Evolutionary conservation across 1,140 invertebrate genomes (phyloP).

Genomic region (Cydia strobilella): DNA sequence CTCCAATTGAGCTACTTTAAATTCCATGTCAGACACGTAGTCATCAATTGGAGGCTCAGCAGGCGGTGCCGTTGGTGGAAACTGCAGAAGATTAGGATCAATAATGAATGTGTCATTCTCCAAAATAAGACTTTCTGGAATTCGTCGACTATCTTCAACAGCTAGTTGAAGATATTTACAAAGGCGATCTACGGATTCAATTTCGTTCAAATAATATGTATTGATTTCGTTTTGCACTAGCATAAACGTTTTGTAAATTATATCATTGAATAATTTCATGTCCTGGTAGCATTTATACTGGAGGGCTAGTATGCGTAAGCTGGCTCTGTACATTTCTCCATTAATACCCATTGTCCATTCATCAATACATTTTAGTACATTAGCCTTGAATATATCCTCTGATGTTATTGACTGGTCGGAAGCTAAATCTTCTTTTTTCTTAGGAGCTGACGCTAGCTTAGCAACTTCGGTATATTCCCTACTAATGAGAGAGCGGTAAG

Average conservation of each 20-base stretch:
- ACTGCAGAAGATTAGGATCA: conserved; percentile 69
- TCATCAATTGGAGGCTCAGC: conserved; percentile 51
- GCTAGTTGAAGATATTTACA: conserved; percentile 80
- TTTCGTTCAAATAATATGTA: conserved; percentile 79
- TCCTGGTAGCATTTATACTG: conserved; percentile 66
- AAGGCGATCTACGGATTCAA: conserved; percentile 79
- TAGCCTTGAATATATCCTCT: conserved; percentile 63
- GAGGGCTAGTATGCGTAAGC: conserved; percentile 70
- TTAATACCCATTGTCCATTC: conserved; percentile 80
- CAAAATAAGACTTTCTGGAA: conserved; percentile 75
- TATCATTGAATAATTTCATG: conserved; percentile 71
- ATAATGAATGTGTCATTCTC: conserved; percentile 74
- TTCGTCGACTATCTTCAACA: conserved; percentile 76
- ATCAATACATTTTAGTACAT: conserved; percentile 70
- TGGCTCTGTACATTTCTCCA: conserved; percentile 78
- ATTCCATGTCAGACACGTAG: conserved; percentile 56
- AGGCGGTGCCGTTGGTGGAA: conserved; percentile 39
- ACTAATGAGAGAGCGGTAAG: conserved; percentile 59
- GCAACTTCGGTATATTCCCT: conserved; percentile 66
- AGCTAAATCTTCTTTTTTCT: conserved; percentile 59
- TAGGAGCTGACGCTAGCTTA: conserved; percentile 54
- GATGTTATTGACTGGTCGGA: conserved; percentile 55
- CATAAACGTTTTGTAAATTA: conserved; percentile 68
- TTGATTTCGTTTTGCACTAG: conserved; percentile 74
- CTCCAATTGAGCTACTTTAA: conserved; percentile 78